Conservation (phyloP, 2,797 vertebrate species). For the Propithecus perrieri region DNA sequence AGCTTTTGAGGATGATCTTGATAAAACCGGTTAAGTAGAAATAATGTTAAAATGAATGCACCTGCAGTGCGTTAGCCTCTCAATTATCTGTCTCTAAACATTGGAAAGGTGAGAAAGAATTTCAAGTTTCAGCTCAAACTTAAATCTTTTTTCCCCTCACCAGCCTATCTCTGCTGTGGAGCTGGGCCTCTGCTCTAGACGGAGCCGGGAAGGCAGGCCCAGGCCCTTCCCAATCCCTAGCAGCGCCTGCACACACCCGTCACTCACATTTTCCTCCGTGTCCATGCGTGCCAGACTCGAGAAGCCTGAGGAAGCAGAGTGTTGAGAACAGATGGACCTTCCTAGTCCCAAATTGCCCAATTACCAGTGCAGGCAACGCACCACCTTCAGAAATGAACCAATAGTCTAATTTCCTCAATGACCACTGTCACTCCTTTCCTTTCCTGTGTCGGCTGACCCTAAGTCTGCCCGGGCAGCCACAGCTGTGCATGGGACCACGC, state of each 20-base stretch:
- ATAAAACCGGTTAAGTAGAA: background rate
- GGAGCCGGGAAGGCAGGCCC: background rate
- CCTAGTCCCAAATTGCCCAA: background rate
- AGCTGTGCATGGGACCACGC: background rate
- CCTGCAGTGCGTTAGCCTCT: background rate
- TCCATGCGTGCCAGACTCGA: background rate
- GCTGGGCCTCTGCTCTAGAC: background rate
- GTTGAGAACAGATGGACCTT: background rate
- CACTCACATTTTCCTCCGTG: accelerated
- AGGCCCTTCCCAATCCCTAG: background rate
- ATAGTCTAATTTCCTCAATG: background rate
- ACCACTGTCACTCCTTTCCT: background rate
- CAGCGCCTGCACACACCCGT: accelerated
- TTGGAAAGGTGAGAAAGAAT: background rate
- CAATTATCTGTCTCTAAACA: background rate
- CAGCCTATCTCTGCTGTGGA: background rate
- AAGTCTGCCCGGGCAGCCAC: background rate
- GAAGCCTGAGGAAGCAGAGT: background rate
- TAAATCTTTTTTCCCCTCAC: background rate
- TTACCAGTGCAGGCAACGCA: background rate
- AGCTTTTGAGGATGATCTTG: background rate
- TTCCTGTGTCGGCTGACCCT: background rate
- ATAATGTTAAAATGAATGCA: background rate
- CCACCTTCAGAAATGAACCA: background rate
- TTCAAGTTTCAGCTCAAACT: background rate